These are phyloP conservation scores for Ryuthela nishihirai DNA, from an alignment of 2,888 invertebrate species.

Conservation along the genomic window DNA sequence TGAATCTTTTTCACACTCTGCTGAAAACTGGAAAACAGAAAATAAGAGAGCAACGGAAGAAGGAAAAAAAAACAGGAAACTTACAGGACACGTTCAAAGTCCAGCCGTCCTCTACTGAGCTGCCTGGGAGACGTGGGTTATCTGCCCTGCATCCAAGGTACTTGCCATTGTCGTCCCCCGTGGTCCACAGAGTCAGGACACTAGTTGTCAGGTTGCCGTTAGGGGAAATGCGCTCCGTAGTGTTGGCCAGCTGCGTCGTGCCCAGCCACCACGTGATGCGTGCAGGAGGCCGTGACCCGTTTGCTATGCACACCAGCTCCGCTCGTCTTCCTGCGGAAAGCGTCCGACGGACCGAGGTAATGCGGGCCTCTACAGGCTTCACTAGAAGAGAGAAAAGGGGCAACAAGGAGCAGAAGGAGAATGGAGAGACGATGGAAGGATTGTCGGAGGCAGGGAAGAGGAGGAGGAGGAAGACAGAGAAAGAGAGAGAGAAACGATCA, in stretches of 20 bases:
- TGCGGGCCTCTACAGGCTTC: slow-evolving; percentile 35
- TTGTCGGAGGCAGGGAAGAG: too few species aligned
- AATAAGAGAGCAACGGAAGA: too few species aligned
- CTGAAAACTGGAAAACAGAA: too few species aligned
- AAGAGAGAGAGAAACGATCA: too few species aligned
- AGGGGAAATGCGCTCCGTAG: slow-evolving; percentile 22
- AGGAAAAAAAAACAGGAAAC: neutral
- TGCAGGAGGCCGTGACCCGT: slow-evolving; percentile 40
- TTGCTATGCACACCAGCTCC: slow-evolving; percentile 34
- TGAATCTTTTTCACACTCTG: too few species aligned
- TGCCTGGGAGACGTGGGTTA: slow-evolving; percentile 30
- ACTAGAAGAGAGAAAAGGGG: slow-evolving; percentile 21
- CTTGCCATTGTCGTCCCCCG: slow-evolving; percentile 29
- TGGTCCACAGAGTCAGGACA: slow-evolving; percentile 35
- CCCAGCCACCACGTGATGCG: slow-evolving; percentile 39
- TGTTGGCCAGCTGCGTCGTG: slow-evolving; percentile 15
- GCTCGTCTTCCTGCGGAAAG: slow-evolving; percentile 33
- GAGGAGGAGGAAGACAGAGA: too few species aligned
- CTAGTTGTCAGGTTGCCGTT: slow-evolving; percentile 43
- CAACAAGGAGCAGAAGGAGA: too few species aligned
- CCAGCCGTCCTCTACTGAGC: slow-evolving; percentile 36
- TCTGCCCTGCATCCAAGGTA: slow-evolving; percentile 35
- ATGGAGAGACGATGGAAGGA: too few species aligned
- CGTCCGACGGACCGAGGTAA: slow-evolving; percentile 17
- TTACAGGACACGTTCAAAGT: slow-evolving; percentile 37